Conservation (phyloP, 2,113 vertebrate genomes). For the Meriones unguiculatus region DNA sequence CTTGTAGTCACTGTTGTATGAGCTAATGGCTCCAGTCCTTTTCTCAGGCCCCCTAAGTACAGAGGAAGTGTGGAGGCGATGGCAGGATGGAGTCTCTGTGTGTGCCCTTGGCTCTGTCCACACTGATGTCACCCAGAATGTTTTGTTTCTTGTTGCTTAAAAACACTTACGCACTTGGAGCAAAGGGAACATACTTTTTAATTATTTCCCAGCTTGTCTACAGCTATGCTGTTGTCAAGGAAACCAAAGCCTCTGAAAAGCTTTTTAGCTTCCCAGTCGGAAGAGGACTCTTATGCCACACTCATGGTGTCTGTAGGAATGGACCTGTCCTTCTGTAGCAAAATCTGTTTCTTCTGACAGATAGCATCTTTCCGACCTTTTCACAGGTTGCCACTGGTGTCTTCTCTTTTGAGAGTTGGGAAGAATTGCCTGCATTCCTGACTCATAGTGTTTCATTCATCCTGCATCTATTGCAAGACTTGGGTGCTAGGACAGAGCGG, state of each 20-base stretch:
- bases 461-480: neutral
- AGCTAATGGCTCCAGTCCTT: neutral
- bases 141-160: constrained; percentile 61
- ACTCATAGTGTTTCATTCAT: neutral
- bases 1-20: neutral
- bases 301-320: constrained; percentile 64
- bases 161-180: constrained; percentile 60
- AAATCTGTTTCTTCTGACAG: constrained; percentile 64
- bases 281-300: constrained; percentile 72
- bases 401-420: constrained; percentile 30
- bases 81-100: neutral
- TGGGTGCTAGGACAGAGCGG: neutral
- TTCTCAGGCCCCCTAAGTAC: neutral
- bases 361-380: constrained; percentile 71
- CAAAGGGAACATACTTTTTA: constrained; percentile 79
- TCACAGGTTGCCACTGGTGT: neutral
- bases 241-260: constrained; percentile 85
- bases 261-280: constrained; percentile 71
- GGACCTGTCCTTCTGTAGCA: constrained; percentile 58
- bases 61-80: neutral
- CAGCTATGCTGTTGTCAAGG: constrained; percentile 87
- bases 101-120: neutral
- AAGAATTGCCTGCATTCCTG: constrained; percentile 16
- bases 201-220: constrained; percentile 86
- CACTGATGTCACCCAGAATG: neutral